Evolutionary conservation across 2,113 vertebrate genomes (phyloP).

Genomic region (Corythornis madagascariensis): DNA sequence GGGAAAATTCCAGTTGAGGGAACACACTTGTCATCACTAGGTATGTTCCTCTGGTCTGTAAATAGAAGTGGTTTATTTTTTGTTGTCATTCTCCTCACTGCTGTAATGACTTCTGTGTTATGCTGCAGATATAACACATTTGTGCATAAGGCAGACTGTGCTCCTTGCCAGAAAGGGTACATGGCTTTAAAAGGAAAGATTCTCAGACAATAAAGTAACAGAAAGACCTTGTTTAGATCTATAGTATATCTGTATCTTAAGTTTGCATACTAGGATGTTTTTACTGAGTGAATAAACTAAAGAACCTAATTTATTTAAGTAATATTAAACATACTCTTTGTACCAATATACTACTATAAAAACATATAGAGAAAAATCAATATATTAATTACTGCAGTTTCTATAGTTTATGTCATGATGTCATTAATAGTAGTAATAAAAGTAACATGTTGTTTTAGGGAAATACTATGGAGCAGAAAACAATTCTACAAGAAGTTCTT

Average conservation of each 20-base stretch:
- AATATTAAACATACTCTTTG: neutral
- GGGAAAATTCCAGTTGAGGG: neutral
- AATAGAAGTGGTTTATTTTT: neutral
- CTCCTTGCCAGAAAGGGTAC: neutral
- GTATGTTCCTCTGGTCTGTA: neutral
- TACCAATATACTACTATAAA: neutral
- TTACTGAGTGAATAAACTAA: neutral
- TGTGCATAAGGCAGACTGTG: neutral
- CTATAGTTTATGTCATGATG: neutral
- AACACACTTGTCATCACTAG: neutral
- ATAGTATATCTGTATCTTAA: neutral
- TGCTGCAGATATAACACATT: neutral
- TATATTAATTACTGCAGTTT: neutral
- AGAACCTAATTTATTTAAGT: neutral
- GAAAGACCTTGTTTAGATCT: neutral
- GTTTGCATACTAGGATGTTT: neutral
- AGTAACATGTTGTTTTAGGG: constrained; percentile 33
- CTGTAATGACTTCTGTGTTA: neutral
- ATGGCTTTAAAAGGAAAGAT: neutral
- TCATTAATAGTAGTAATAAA: neutral
- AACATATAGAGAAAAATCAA: neutral
- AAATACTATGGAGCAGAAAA: constrained; percentile 51
- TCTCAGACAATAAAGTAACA: neutral
- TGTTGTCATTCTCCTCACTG: neutral
- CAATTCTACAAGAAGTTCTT: constrained; percentile 72